phyloP scores from a whole-genome alignment of 2,888 invertebrate genomes.

The Eurois occulta region DNA sequence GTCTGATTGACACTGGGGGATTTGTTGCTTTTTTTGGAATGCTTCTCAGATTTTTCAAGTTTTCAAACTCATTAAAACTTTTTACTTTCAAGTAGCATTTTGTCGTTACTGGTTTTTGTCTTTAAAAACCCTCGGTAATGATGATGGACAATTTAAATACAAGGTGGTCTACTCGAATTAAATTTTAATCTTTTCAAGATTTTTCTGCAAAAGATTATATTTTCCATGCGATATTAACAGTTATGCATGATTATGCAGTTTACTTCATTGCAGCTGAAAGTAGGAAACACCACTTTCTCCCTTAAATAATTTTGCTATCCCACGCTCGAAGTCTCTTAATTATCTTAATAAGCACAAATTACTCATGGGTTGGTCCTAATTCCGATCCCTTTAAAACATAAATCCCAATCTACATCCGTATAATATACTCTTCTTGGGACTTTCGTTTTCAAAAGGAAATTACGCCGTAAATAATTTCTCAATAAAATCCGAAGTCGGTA shows the following conservation, averaged over 20 bases:
- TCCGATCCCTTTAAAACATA: conserved; percentile 3
- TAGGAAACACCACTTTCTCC: not conserved
- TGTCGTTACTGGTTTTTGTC: not conserved
- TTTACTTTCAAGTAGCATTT: not conserved
- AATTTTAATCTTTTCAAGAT: conserved; percentile 6
- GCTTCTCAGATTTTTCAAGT: not conserved
- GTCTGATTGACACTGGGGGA: not conserved
- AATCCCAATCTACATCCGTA: not conserved
- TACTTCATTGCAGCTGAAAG: conserved; percentile 9
- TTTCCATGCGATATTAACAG: not conserved
- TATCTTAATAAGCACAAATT: conserved; percentile 7
- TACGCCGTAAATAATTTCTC: not conserved
- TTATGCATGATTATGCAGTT: not conserved
- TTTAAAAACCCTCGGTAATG: not conserved
- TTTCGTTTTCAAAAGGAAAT: conserved; percentile 9
- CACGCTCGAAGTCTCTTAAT: not conserved
- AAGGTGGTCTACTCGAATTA: not conserved
- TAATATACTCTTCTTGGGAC: not conserved
- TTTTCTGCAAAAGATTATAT: not conserved
- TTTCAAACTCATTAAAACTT: conserved; percentile 12
- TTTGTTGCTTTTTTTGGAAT: conserved; percentile 1
- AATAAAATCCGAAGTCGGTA: not conserved
- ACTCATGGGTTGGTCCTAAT: conserved; percentile 8
- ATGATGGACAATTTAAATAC: not conserved
- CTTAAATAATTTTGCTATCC: not conserved